Percentiles rank a stretch among this genome's conserved stretches.
Evolutionary conservation across 2,888 invertebrate genomes (phyloP).

Genomic region (Machimus rusticus): DNA sequence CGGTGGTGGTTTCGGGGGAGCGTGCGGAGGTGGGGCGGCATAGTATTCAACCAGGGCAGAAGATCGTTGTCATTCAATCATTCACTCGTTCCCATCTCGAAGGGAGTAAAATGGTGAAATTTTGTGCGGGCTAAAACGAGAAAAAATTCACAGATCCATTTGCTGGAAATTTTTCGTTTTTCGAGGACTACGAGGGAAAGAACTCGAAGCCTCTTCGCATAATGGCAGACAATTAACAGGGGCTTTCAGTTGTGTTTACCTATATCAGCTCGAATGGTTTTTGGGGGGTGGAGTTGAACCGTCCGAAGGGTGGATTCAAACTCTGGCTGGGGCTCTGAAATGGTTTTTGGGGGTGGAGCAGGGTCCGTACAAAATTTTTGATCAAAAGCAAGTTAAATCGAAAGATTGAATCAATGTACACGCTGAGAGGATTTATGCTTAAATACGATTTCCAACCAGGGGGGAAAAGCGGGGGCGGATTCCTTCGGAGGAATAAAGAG

Average conservation of each 20-base stretch:
- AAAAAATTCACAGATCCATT: neutral
- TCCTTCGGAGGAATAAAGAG: neutral
- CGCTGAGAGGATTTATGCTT: neutral
- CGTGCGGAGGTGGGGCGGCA: neutral
- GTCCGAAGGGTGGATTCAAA: neutral
- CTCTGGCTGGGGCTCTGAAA: too few relatives aligned
- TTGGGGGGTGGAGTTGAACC: neutral
- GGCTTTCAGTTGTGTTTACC: constrained; percentile 5
- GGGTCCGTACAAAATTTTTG: neutral
- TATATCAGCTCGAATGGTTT: neutral
- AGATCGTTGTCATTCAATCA: constrained; percentile 29
- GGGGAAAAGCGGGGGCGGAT: neutral
- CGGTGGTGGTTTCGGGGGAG: neutral
- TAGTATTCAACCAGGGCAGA: neutral
- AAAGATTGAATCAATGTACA: neutral
- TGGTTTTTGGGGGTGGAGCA: neutral
- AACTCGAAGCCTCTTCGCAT: neutral
- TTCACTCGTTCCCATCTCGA: neutral
- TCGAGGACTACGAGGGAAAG: neutral
- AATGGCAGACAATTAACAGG: constrained; percentile 22
- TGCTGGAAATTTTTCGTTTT: neutral
- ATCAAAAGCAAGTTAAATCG: neutral
- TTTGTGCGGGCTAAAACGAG: neutral
- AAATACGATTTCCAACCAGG: neutral
- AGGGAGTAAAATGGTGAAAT: neutral